These are phyloP conservation scores for Larimichthys crocea DNA, from an alignment of 2,113 vertebrate genomes.

Conservation along the genomic window DNA sequence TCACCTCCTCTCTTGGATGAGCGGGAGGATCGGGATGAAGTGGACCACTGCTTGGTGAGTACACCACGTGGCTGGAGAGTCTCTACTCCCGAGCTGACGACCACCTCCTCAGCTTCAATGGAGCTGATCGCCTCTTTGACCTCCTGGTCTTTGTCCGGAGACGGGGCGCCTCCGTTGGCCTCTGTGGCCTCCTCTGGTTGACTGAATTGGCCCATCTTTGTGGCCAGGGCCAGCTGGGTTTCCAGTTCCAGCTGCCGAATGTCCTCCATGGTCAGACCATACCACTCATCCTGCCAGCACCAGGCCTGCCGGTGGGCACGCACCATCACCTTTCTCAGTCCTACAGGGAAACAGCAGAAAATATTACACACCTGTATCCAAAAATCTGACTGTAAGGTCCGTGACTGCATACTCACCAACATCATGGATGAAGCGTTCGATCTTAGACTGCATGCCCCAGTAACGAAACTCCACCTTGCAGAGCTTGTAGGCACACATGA, in stretches of 20 bases:
- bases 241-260: constrained; percentile 97
- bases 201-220: constrained; percentile 95
- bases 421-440: constrained; percentile 98
- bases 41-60: constrained; percentile 98
- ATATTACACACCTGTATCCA: not conserved
- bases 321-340: constrained; percentile 95
- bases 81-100: constrained; percentile 77
- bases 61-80: constrained; percentile 87
- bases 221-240: constrained; percentile 93
- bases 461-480: constrained; percentile 99
- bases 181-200: constrained; percentile 81
- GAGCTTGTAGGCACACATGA: constrained; percentile 99
- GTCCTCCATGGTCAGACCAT: constrained; percentile 95
- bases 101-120: constrained; percentile 81
- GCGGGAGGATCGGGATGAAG: constrained; percentile 94
- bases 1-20: constrained; percentile 98
- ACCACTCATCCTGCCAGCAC: constrained; percentile 99
- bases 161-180: constrained; percentile 66
- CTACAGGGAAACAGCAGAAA: constrained; percentile 69
- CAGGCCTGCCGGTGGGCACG: constrained; percentile 97
- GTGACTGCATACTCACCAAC: constrained; percentile 87
- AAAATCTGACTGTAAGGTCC: not conserved
- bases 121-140: constrained; percentile 81
- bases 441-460: constrained; percentile 99
- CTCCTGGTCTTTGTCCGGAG: constrained; percentile 82